Base-by-base conservation (phyloP, 2,888 invertebrate genomes). In the Cepaea hortensis region DNA sequence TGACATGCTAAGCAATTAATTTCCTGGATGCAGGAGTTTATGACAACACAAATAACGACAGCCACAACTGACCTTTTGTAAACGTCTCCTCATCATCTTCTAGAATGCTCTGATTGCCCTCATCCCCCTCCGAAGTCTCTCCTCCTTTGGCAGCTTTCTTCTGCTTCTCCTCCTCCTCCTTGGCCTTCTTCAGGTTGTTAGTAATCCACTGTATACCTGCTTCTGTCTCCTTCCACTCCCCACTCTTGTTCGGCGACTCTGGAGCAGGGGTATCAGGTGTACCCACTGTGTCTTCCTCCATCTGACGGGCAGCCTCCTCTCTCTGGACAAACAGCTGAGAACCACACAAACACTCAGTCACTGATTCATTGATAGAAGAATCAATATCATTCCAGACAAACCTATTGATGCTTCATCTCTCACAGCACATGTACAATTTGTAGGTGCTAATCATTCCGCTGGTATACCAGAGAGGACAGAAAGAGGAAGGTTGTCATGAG, bases 61-160 rank as follows among this genome's bases (percentile, higher is more conserved):
- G 55, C 18, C 68, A 68, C 18, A 68, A 61, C 77, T 55, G 2
- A 77, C 77, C 77, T 77, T 77, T 77, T 3, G 77, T 97, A 85
- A 98, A 97, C 84, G 98, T 98, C 95, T 98, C 98, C 93, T 98
- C 98, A 83, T 97, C 97, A 91, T 97, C 96, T 93, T 98, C 90
- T 84, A 92, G 73, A 50, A 88, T 88, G 62, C 87, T 88, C 70
- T 88, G 87, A 46, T 83, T 84, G n/a, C 62, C 81, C 70, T 85
- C 80, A 80, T 89, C 84, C 20, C 11, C 83, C 11, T 46, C 65
- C 23, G 11, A 50, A 3, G 35, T 55, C 9, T 18, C 80, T 9
- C 61, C 75, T 23, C 73, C 65, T 13, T 11, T 35, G 6, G 20
- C 76, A 84, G 75, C 23, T 85, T 87, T 62, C 80, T 83, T 73